Percentiles rank a stretch among this genome's conserved stretches.
Evolutionary conservation across 2,113 vertebrate species (phyloP).

Genomic region (Typhlomys cinereus): DNA sequence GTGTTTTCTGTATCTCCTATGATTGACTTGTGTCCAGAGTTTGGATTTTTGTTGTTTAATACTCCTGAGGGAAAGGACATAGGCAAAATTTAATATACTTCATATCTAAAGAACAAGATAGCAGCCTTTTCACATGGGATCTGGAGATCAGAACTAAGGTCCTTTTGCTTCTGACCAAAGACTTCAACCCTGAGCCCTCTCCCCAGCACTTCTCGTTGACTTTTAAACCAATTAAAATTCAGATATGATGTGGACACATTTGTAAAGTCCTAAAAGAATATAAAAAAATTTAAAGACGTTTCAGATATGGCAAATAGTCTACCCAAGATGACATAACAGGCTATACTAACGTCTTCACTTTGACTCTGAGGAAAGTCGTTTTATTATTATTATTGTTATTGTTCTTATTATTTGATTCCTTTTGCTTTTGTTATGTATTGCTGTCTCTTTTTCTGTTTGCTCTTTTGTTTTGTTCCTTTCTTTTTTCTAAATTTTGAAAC

Average conservation of each 20-base stretch:
- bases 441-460: background rate
- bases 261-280: too few relatives aligned
- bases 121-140: too few relatives aligned
- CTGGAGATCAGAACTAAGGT: too few relatives aligned
- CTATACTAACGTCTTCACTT: constrained; percentile 6
- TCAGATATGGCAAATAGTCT: background rate
- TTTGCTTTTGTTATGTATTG: background rate
- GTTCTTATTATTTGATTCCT: background rate
- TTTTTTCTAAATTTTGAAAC: too few relatives aligned
- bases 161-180: too few relatives aligned
- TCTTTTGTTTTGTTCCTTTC: too few relatives aligned
- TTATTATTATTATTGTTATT: too few relatives aligned
- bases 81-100: background rate
- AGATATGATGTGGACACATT: too few relatives aligned
- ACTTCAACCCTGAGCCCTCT: too few relatives aligned
- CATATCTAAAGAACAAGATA: background rate
- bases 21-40: background rate
- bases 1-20: background rate
- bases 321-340: background rate
- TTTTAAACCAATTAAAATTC: too few relatives aligned
- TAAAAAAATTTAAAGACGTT: too few relatives aligned
- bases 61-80: background rate
- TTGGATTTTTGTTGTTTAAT: background rate
- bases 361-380: background rate
- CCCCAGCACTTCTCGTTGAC: too few relatives aligned